Evolutionary conservation across 2,888 invertebrate species (phyloP), one percentile per base, ranked within the genome.

Genomic region (Vandiemenella viatica): DNA sequence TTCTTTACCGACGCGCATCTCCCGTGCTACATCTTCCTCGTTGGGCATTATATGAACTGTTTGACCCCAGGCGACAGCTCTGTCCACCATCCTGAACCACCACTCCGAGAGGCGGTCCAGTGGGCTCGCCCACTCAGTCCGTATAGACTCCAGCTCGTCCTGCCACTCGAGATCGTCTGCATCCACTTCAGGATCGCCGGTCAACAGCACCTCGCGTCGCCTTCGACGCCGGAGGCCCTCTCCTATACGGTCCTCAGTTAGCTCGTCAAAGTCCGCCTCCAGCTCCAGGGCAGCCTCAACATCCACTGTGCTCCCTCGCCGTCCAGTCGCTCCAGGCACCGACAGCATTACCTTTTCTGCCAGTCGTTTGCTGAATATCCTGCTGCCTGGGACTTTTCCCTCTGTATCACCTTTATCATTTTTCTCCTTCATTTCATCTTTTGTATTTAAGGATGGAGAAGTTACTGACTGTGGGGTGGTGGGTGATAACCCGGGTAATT

Each of bases 1-100:
- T 41, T 58, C 57, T 17, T 55, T 55, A 1, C 53, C 50, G 4
- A 52, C 47, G 5, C 50, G 47, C 48, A 59, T 56, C 3, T 50
- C 49, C 10, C 43, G 49, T 16, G 43, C 46, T 7, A 57, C 52
- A n/a, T 57, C 56, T 37, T 54, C 56, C 37, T 58, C 58, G 13
- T 46, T 49, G 1, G 58, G 59, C 17, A 58, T 18, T 47, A 56
- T 4, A 32, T 32, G 2, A 32, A 32, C 13, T 32, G 10, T 32
- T n/a, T 32, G 32, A 4, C 32, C n/a, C n/a, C n/a, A n/a, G n/a
- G n/a, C n/a, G n/a, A n/a, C n/a, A n/a, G n/a, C n/a, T n/a, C n/a
- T n/a, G n/a, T n/a, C n/a, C n/a, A n/a, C n/a, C n/a, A n/a, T n/a
- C 23, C 17, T 22, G n/a, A 44, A 8, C 22, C 15, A 17, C 23